Conservation (phyloP, 1,140 invertebrate genomes). For the Plodia interpunctella region DNA sequence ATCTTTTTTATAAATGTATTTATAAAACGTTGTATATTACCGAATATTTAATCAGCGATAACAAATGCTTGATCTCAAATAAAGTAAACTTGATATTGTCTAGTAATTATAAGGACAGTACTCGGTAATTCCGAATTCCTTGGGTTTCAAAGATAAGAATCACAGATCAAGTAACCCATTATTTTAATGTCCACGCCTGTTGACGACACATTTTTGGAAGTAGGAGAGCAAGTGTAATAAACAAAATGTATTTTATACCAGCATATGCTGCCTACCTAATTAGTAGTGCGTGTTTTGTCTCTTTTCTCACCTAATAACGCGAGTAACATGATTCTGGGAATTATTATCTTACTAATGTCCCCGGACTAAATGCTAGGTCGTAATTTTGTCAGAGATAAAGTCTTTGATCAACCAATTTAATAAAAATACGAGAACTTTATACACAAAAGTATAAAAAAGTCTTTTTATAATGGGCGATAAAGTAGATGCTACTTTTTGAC, state of each 20-base stretch:
- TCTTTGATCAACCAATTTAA: conserved; percentile 34
- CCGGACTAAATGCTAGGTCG: conserved; percentile 42
- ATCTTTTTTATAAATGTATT: no score
- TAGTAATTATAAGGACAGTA: neutral
- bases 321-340: conserved; percentile 58
- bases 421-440: neutral
- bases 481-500: conserved; percentile 36
- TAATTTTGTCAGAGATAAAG: conserved; percentile 48
- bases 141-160: conserved; percentile 8
- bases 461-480: neutral
- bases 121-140: neutral
- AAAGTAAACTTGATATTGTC: conserved; percentile 3
- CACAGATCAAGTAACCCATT: conserved; percentile 10
- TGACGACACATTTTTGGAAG: conserved; percentile 31
- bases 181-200: conserved; percentile 2
- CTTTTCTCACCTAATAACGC: conserved; percentile 45
- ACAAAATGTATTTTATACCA: conserved; percentile 44
- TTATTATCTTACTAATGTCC: conserved; percentile 57
- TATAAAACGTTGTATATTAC: neutral
- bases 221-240: conserved; percentile 32
- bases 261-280: conserved; percentile 39
- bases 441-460: neutral
- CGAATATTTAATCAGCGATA: neutral
- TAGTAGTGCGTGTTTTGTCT: conserved; percentile 45
- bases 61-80: neutral